phyloP scores from a whole-genome alignment of 2,888 invertebrate species.

The Drosophila robusta region DNA sequence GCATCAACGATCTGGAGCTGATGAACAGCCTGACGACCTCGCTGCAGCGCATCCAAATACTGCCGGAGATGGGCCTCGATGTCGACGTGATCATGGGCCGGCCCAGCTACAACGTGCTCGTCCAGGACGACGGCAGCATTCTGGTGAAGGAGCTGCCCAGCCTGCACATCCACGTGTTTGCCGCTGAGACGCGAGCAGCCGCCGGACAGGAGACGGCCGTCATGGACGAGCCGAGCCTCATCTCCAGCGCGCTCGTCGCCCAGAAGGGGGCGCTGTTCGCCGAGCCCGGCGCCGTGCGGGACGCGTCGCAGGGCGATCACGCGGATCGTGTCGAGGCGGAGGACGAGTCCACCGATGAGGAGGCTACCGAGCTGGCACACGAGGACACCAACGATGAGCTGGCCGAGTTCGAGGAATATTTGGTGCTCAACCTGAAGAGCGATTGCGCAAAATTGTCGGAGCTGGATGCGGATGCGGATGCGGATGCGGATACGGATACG shows the following conservation, averaged over 20 bases:
- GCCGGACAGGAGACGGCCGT: slow-evolving; percentile 33
- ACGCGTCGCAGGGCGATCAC: not conserved
- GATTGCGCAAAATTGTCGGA: not conserved
- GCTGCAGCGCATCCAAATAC: slow-evolving; percentile 42
- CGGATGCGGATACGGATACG: not conserved
- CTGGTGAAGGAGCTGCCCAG: slow-evolving; percentile 43
- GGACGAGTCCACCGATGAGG: not conserved
- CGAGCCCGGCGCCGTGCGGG: not conserved
- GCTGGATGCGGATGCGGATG: not conserved
- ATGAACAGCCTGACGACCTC: slow-evolving; percentile 43
- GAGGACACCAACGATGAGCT: slow-evolving; percentile 5
- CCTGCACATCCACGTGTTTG: slow-evolving; percentile 31
- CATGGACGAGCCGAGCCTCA: not conserved
- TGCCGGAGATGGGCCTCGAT: slow-evolving; percentile 25
- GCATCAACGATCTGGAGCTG: slow-evolving; percentile 47
- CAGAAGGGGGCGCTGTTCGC: not conserved
- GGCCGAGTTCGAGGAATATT: not conserved
- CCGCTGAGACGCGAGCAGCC: slow-evolving; percentile 11
- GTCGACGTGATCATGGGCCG: slow-evolving; percentile 34
- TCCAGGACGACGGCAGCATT: slow-evolving; percentile 42
- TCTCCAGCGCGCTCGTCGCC: not conserved
- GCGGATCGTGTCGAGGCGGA: not conserved
- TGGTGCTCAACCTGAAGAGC: not conserved
- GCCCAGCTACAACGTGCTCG: slow-evolving; percentile 43
- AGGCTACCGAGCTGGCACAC: not conserved